Percentiles rank a stretch among this genome's conserved stretches.
Evolutionary conservation across 2,888 invertebrate species (phyloP).

Genomic region (Athalia circularis): DNA sequence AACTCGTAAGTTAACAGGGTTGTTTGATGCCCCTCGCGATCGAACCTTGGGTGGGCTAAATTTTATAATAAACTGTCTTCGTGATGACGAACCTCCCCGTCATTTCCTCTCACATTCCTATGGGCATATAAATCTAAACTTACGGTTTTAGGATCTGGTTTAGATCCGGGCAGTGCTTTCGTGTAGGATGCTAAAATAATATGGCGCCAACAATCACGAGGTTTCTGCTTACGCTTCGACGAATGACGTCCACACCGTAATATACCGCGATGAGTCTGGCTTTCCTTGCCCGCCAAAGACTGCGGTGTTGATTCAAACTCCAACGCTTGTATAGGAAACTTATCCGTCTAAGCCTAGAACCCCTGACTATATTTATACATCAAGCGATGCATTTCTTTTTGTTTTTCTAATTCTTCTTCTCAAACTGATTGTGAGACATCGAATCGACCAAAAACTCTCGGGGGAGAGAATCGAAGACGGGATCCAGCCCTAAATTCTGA

Average conservation of each 20-base stretch:
- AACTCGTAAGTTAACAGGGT: not conserved
- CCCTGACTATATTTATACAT: slow-evolving; percentile 38
- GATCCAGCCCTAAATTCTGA: not conserved
- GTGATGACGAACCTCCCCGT: slow-evolving; percentile 29
- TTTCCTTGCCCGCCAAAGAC: slow-evolving; percentile 44
- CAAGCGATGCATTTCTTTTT: slow-evolving; percentile 30
- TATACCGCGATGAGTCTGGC: slow-evolving; percentile 32
- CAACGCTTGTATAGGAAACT: slow-evolving; percentile 37
- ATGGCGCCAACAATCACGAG: slow-evolving; percentile 46
- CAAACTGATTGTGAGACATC: slow-evolving; percentile 14
- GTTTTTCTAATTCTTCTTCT: no score
- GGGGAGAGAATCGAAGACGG: no score
- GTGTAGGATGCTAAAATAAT: slow-evolving; percentile 45
- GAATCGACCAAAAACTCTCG: not conserved
- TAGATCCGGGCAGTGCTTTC: slow-evolving; percentile 24
- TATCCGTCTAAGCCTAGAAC: slow-evolving; percentile 29
- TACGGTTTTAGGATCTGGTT: slow-evolving; percentile 37
- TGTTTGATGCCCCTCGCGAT: slow-evolving; percentile 27
- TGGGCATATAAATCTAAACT: slow-evolving; percentile 37
- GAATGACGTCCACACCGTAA: slow-evolving; percentile 41
- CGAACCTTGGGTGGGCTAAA: slow-evolving; percentile 36
- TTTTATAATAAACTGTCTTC: slow-evolving; percentile 18
- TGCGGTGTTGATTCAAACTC: slow-evolving; percentile 43
- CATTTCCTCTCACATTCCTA: slow-evolving; percentile 26
- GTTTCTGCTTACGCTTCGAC: slow-evolving; percentile 44